Percentiles rank a stretch among this genome's conserved stretches.
These are phyloP conservation scores for Cheilosia urbana DNA, from an alignment of 2,888 invertebrate genomes.

Conservation along the genomic window DNA sequence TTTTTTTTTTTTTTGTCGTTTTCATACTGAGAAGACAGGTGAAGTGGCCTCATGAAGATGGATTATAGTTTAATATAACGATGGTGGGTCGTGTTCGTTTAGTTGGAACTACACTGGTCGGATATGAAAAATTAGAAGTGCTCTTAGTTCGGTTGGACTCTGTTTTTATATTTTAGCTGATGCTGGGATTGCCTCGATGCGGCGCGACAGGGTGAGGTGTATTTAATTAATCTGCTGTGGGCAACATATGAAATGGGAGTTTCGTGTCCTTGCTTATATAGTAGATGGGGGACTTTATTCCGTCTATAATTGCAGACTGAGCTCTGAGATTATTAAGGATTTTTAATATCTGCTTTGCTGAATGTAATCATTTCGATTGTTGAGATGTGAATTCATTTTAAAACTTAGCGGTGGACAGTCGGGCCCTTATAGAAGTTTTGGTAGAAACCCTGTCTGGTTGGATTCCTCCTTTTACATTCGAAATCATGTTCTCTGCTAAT, in stretches of 20 bases:
- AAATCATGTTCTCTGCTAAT: no score
- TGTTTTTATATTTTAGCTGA: slow-evolving; percentile 4
- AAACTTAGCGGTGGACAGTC: no score
- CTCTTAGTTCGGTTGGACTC: not conserved
- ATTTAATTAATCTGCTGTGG: not conserved
- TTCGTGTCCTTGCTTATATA: not conserved
- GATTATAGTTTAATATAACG: slow-evolving; percentile 19
- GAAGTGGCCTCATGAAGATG: not conserved
- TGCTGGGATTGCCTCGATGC: not conserved
- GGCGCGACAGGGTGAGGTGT: not conserved
- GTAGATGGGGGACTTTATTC: no score
- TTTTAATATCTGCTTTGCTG: no score
- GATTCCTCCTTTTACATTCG: no score
- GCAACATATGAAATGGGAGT: not conserved
- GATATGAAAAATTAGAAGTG: not conserved
- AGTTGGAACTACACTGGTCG: not conserved
- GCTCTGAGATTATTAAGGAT: no score
- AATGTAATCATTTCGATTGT: no score
- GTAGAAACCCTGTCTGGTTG: no score
- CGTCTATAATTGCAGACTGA: no score
- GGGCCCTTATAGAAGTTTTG: no score
- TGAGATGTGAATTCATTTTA: no score
- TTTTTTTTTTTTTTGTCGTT: not conserved
- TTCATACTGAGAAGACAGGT: not conserved
- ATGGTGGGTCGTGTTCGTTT: not conserved